phyloP scores from a whole-genome alignment of 2,113 vertebrate species.

The Hylia prasina region DNA sequence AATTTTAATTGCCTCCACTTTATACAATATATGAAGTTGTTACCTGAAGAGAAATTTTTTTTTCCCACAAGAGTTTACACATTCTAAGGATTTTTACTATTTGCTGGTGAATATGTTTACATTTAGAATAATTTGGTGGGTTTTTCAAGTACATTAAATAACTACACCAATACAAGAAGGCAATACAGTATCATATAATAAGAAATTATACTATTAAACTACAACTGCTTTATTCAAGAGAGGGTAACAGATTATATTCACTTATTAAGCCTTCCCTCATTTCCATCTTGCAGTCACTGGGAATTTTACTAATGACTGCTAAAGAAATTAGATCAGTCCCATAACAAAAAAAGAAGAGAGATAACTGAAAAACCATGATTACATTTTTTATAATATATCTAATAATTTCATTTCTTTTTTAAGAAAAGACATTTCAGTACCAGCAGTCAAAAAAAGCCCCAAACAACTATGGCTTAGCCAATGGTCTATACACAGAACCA shows the following conservation, averaged over 20 bases:
- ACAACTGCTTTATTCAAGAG: neutral
- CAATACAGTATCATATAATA: neutral
- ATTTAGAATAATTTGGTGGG: neutral
- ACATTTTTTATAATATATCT: neutral
- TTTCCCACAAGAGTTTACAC: neutral
- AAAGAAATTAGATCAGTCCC: neutral
- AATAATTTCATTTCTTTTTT: neutral
- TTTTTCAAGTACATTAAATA: neutral
- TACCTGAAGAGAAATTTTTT: neutral
- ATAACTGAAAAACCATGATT: neutral
- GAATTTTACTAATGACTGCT: neutral
- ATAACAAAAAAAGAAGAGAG: neutral
- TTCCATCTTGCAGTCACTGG: neutral
- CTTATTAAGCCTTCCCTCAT: neutral
- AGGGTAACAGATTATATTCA: neutral
- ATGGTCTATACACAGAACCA: neutral
- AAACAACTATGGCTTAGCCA: neutral
- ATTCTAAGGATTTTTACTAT: neutral
- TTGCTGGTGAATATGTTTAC: neutral
- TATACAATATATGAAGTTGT: neutral
- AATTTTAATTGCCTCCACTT: neutral
- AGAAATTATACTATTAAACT: neutral
- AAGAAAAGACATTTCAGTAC: neutral
- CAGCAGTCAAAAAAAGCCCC: neutral
- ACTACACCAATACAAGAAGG: neutral